These are phyloP conservation scores for Cosmia pyralina DNA, from an alignment of 2,888 invertebrate species.

Conservation along the genomic window DNA sequence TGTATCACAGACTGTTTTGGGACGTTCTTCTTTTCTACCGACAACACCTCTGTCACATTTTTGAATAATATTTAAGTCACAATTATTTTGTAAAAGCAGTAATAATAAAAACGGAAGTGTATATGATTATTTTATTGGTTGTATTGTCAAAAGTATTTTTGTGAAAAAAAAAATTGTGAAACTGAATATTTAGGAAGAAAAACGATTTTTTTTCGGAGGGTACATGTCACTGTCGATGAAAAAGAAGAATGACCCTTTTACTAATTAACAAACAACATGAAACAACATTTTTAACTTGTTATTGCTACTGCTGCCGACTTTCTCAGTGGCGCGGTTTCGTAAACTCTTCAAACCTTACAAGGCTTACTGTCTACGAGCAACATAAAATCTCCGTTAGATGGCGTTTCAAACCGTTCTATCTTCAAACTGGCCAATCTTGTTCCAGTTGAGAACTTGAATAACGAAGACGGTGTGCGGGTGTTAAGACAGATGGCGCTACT, in stretches of 20 bases:
- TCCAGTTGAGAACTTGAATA: slow-evolving; percentile 31
- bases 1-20: background rate
- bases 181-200: no score
- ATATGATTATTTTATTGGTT: no score
- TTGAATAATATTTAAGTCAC: no score
- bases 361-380: slow-evolving; percentile 6
- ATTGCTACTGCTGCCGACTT: slow-evolving; percentile 11
- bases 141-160: no score
- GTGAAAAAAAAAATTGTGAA: no score
- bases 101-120: no score
- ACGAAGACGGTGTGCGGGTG: background rate
- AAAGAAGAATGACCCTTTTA: no score
- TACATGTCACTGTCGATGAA: no score
- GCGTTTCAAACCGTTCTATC: slow-evolving; percentile 29
- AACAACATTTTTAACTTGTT: slow-evolving; percentile 6
- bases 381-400: slow-evolving; percentile 46
- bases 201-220: no score
- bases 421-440: slow-evolving; percentile 3
- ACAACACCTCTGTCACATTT: no score
- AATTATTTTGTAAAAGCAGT: no score
- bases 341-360: slow-evolving; percentile 33
- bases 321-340: slow-evolving; percentile 7
- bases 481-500: slow-evolving; percentile 42
- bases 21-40: no score
- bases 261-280: slow-evolving; percentile 4